Percentiles rank a stretch among this genome's conserved stretches.
Evolutionary conservation across 2,113 vertebrate species (phyloP).

Genomic region (Hirundichthys speculiger): DNA sequence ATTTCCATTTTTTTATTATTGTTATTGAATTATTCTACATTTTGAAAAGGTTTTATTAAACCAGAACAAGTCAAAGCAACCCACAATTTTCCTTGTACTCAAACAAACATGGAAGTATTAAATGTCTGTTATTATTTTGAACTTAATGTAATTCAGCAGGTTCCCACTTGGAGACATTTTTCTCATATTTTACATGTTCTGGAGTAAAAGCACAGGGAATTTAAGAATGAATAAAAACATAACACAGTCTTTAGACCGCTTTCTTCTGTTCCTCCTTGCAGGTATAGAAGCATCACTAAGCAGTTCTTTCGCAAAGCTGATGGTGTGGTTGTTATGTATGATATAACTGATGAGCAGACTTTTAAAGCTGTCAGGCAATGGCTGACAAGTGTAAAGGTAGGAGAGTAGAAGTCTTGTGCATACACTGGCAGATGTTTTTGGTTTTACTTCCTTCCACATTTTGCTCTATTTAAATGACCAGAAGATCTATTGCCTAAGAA

Average conservation of each 20-base stretch:
- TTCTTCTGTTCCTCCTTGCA: conserved; percentile 43
- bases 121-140: no score
- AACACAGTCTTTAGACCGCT: not conserved
- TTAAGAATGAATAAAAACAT: no score
- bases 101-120: no score
- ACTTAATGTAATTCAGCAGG: not conserved
- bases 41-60: no score
- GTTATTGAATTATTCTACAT: no score
- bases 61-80: no score
- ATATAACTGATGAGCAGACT: conserved; percentile 85
- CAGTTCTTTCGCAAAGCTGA: conserved; percentile 96
- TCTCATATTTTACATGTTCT: not conserved
- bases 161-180: not conserved
- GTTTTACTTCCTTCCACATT: not conserved
- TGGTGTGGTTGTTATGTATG: conserved; percentile 91
- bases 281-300: conserved; percentile 93
- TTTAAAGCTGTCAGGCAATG: conserved; percentile 89
- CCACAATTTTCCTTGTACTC: no score
- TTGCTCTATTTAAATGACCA: not conserved
- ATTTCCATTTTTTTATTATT: no score
- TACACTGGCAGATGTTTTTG: not conserved
- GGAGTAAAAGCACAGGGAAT: not conserved
- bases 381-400: conserved; percentile 91
- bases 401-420: not conserved
- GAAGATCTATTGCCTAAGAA: not conserved